Conservation (phyloP, 2,113 vertebrate species). For the Alligator sinensis region DNA sequence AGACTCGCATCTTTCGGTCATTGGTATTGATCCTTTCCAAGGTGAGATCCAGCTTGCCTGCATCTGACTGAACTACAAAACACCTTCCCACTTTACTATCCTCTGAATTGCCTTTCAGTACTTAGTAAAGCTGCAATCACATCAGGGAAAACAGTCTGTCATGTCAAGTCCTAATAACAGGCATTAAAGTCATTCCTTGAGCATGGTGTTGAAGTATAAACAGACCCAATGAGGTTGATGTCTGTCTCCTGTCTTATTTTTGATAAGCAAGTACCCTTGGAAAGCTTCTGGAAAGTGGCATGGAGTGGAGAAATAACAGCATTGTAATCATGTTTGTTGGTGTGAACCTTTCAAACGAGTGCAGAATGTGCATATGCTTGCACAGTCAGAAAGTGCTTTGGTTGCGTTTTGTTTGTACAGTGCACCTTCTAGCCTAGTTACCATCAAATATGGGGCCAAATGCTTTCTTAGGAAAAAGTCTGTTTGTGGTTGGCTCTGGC, state of each 20-base stretch:
- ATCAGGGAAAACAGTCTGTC: not conserved
- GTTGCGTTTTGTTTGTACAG: not conserved
- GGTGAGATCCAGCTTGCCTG: not conserved
- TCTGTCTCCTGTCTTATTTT: not conserved
- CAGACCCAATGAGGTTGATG: not conserved
- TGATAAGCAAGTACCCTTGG: not conserved
- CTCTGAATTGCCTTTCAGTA: not conserved
- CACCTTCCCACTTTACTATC: not conserved
- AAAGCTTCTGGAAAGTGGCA: not conserved
- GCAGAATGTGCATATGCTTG: not conserved
- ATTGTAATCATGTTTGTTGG: not conserved
- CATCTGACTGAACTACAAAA: not conserved
- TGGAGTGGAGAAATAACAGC: not conserved
- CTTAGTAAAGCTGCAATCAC: not conserved
- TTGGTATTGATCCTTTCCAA: not conserved
- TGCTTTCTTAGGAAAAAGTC: too few species aligned
- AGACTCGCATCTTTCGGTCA: fast-evolving
- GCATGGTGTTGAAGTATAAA: not conserved
- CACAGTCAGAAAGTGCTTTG: not conserved
- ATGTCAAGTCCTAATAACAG: not conserved
- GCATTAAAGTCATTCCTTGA: not conserved
- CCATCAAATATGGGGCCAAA: not conserved
- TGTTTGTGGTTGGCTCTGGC: too few species aligned
- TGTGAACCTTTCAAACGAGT: not conserved
- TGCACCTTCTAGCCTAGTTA: not conserved